Base-by-base conservation (phyloP, 2,797 vertebrate species). In the Gymnoscopelus microlampas region DNA sequence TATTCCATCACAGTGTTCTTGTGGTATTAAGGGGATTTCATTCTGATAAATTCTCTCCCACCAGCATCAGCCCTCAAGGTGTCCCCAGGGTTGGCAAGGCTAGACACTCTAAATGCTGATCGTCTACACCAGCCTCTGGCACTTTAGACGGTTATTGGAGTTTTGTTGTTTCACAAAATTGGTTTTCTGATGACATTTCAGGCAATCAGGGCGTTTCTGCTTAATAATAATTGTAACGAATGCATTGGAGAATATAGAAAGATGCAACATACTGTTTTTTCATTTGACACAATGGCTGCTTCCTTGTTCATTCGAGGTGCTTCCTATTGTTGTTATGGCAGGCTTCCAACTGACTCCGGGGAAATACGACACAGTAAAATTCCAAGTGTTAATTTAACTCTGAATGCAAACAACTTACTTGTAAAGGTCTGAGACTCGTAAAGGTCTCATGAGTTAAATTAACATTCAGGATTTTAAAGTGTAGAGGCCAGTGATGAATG, bases 31-130 rank as follows among this genome's bases (percentile, higher is more conserved):
- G 13, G 51, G 60, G 66, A 81, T 70, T 76, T 70, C 51, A 60
- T n/a, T 75, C 35, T 47, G 50, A 69, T 53, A 79, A 76, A 78
- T 79, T 65, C 57, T 82, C 47, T 65, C 70, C 44, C 39, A 50
- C 39, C 60, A 29, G 67, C 63, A 58, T 74, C 49, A 61, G 49
- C 13, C 53, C 39, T 24, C 44, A 56, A 70, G 39, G 53, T 47
- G 60, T 69, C 71, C 66, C 54, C 44, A 60, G 65, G 51, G 56
- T 39, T 47, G 53, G 7, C 49, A 29, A 49, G 15, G 2, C 65
- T 57, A 67, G 60, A 69, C 58, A 59, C 47, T 72, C 64, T 11
- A 77, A 65, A 77, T 55, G 51, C 64, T 62, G n/a, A 39, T 15
- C n/a, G 48, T 66, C 26, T 54, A 58, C 44, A n/a, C 2, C 0